Evolutionary conservation across 2,797 vertebrate genomes (phyloP).

Genomic region (Karalla daura): DNA sequence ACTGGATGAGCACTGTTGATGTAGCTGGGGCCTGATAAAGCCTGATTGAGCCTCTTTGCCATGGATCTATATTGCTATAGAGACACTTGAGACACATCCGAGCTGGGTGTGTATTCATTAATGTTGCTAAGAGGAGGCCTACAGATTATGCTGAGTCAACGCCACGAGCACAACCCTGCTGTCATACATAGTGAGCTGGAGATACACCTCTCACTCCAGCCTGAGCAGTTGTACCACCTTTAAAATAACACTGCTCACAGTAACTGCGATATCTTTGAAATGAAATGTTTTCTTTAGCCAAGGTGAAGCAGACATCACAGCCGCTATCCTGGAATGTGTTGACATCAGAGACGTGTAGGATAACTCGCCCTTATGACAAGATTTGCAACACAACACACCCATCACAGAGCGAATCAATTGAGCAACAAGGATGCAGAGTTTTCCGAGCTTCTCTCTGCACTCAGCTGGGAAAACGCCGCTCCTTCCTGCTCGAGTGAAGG

Average conservation of each 20-base stretch:
- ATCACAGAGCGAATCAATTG: background rate
- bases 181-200: background rate
- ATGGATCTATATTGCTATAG: background rate
- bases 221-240: background rate
- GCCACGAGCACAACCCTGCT: background rate
- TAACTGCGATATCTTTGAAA: no score
- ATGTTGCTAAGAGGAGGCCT: background rate
- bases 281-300: no score
- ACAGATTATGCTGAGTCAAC: conserved; percentile 1
- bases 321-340: background rate
- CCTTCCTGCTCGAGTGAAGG: no score
- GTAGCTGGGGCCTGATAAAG: background rate
- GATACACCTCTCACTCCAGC: background rate
- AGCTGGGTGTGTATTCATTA: no score
- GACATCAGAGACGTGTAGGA: background rate
- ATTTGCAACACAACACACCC: background rate
- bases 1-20: no score
- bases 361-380: conserved; percentile 1
- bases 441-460: background rate
- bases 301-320: no score
- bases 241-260: background rate
- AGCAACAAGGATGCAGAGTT: background rate
- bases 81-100: background rate
- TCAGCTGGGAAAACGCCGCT: no score
- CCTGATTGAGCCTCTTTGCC: background rate